phyloP scores from a whole-genome alignment of 2,888 invertebrate species.

The Phrixothrix hirtus region DNA sequence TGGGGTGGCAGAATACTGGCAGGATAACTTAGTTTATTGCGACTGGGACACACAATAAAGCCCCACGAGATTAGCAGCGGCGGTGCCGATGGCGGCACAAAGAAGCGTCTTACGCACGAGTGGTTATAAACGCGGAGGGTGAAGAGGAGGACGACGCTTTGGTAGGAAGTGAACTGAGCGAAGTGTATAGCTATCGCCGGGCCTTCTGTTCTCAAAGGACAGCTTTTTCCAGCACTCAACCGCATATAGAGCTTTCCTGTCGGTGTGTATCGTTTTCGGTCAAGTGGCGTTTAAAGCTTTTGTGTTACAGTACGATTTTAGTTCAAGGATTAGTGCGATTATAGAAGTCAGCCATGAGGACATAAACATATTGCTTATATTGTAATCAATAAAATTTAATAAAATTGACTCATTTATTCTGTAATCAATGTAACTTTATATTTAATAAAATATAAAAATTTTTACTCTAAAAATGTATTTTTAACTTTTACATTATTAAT shows the following conservation, averaged over 20 bases:
- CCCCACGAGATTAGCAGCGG: constrained; percentile 32
- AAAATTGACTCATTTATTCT: too few species aligned
- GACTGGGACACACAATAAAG: constrained; percentile 32
- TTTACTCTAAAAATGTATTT: too few species aligned
- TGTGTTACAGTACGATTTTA: constrained; percentile 10
- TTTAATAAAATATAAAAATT: too few species aligned
- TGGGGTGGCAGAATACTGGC: constrained; percentile 27
- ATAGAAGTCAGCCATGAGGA: constrained; percentile 8
- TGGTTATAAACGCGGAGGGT: constrained; percentile 23
- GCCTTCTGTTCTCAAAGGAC: constrained; percentile 31
- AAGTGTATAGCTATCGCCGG: constrained; percentile 29
- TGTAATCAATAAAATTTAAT: too few species aligned
- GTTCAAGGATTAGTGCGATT: constrained; percentile 11
- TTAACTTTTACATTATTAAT: too few species aligned
- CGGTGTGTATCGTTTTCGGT: constrained; percentile 23
- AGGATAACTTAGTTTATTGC: constrained; percentile 33
- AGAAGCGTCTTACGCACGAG: constrained; percentile 32
- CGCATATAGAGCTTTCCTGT: constrained; percentile 28
- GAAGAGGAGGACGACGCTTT: constrained; percentile 13
- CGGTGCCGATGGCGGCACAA: constrained; percentile 32
- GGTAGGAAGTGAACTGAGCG: constrained; percentile 30
- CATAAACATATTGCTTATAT: too few species aligned
- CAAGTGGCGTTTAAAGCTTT: constrained; percentile 26
- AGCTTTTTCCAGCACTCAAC: constrained; percentile 29
- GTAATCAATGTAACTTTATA: too few species aligned